Evolutionary conservation across 2,797 vertebrate species (phyloP).

Genomic region (Coregonus suidteri): DNA sequence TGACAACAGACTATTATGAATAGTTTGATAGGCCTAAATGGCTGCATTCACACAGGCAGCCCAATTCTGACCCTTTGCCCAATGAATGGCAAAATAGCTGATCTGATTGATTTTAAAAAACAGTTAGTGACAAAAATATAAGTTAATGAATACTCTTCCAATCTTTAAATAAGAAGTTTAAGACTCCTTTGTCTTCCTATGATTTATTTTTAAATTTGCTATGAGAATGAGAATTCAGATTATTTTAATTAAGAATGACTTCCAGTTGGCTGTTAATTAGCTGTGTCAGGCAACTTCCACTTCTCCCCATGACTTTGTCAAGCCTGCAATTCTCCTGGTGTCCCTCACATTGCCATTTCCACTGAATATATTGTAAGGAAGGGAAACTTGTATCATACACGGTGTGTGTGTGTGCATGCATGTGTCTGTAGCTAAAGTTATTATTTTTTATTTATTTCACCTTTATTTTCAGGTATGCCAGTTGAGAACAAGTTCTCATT

Average conservation of each 20-base stretch:
- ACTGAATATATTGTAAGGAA: not conserved
- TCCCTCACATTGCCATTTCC: not conserved
- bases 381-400: not conserved
- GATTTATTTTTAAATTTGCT: not conserved
- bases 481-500: too few relatives aligned
- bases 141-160: too few relatives aligned
- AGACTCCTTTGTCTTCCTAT: not conserved
- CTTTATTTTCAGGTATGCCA: too few relatives aligned
- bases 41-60: too few relatives aligned
- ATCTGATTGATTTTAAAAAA: too few relatives aligned
- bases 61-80: too few relatives aligned
- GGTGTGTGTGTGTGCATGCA: not conserved
- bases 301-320: slow-evolving; percentile 23
- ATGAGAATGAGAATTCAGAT: not conserved
- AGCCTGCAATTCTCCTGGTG: slow-evolving; percentile 12
- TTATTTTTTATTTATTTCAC: too few relatives aligned
- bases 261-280: slow-evolving; percentile 32
- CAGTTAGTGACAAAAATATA: too few relatives aligned
- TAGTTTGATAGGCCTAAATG: too few relatives aligned
- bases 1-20: not conserved
- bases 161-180: not conserved
- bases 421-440: not conserved
- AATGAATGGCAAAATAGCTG: too few relatives aligned
- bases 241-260: slow-evolving; percentile 22
- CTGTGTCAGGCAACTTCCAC: slow-evolving; percentile 15